Conservation (phyloP, 2,797 vertebrate species). For the Chrosomus eos region DNA sequence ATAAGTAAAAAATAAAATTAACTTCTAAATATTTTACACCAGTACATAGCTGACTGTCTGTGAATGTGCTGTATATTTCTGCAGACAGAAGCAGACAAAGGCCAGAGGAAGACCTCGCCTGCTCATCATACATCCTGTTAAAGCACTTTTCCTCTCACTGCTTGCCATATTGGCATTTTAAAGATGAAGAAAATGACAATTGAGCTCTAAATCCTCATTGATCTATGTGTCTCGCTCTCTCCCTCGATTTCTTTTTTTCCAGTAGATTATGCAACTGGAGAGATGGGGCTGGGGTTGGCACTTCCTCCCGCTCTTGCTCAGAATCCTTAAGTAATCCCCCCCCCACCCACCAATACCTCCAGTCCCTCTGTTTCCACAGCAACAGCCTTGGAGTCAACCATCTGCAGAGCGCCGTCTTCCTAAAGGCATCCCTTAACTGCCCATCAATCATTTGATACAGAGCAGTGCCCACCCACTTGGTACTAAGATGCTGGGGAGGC, state of each 20-base stretch:
- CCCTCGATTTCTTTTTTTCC: constrained; percentile 48
- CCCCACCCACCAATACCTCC: constrained; percentile 61
- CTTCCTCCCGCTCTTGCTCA: constrained; percentile 77
- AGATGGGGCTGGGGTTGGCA: constrained; percentile 69
- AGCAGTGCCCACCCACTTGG: constrained; percentile 73
- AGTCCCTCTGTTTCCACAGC: constrained; percentile 80
- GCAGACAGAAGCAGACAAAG: constrained; percentile 33
- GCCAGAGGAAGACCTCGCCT: constrained; percentile 56
- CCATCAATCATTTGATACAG: constrained; percentile 79
- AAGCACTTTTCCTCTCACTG: constrained; percentile 58
- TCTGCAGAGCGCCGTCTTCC: constrained; percentile 76
- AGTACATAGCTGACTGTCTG: not conserved
- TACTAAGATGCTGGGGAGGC: constrained; percentile 65
- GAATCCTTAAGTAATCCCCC: constrained; percentile 79
- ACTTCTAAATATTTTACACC: not conserved
- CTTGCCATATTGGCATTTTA: constrained; percentile 69
- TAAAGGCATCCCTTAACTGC: constrained; percentile 75
- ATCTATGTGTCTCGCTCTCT: constrained; percentile 60
- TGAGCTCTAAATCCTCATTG: constrained; percentile 75
- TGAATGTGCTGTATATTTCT: not conserved
- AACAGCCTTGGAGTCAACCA: constrained; percentile 84
- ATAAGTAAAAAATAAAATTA: not conserved
- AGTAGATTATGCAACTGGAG: constrained; percentile 78
- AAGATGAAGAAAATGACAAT: constrained; percentile 75
- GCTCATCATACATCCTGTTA: constrained; percentile 57